Evolutionary conservation across 1,140 invertebrate genomes (phyloP), one percentile per base, ranked within the genome.

Genomic region (Aphaenogaster rudis): DNA sequence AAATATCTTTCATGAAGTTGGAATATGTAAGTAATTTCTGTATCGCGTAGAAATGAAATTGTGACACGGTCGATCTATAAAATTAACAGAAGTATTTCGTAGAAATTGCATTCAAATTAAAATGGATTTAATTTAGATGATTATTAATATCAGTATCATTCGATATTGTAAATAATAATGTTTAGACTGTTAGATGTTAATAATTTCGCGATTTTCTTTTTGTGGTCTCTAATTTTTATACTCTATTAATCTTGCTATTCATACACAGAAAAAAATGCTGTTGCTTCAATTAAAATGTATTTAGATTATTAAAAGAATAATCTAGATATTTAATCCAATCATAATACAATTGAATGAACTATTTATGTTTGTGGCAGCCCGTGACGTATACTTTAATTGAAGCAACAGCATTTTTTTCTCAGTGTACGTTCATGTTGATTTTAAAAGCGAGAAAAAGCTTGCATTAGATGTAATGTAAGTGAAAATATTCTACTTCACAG

Each of bases 21-120:
- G 2, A 61, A 0, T 36, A 74, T 54, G 67, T 82, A 82, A 82
- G 80, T 82, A 82, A 82, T 48, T 48, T 59, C 42, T 82, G 13
- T 59, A 33, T 45, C 15, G 15, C 21, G 21, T 13, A 64, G 13
- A 8, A 1, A 9, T 66, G 15, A n/a, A 76, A 42, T 42, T 42
- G n/a, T 17, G 28, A 52, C 48, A n/a, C 28, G 8, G 9, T n/a
- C 0, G 8, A 79, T 79, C 3, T 63, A 42, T 79, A 48, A 21
- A 63, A 78, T 57, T 21, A 78, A 11, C 42, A 36, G 15, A 63
- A 45, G 7, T 45, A 64, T 79, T n/a, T 61, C 13, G 2, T 21
- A 28, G 0, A 42, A 61, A 28, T 59, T 61, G 8, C 33, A 52
- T 72, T 72, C 4, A n/a, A 74, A 39, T 74, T 54, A 57, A 54